Percentiles rank a stretch among this genome's conserved stretches.
Conservation (phyloP, 2,797 vertebrate species). For the Dipus sagitta region DNA sequence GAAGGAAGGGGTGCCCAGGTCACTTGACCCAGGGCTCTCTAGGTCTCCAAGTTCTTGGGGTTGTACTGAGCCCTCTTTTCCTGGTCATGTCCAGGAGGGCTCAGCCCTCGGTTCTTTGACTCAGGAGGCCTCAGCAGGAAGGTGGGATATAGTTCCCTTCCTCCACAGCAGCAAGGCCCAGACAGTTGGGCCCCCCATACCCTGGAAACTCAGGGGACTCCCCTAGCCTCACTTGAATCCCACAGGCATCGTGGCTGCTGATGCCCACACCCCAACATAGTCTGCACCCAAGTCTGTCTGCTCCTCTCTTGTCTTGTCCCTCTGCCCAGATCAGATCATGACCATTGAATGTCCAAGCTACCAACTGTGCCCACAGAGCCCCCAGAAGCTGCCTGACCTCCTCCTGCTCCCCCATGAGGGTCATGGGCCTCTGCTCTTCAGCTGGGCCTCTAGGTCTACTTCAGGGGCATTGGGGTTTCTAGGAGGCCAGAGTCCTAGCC, state of each 20-base stretch:
- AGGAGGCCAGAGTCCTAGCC: neutral
- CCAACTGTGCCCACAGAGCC: neutral
- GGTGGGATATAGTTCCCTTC: neutral
- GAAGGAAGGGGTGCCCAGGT: neutral
- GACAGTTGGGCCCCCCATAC: rapidly evolving
- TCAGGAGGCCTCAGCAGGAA: neutral
- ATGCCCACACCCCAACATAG: neutral
- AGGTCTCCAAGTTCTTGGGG: neutral
- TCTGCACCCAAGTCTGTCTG: neutral
- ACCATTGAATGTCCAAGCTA: neutral
- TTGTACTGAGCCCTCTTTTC: neutral
- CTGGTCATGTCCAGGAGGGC: too few relatives aligned
- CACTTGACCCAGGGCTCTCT: neutral
- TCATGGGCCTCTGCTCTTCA: too few relatives aligned
- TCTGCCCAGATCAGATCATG: neutral
- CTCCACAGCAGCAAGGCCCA: neutral
- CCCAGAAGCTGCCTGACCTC: too few relatives aligned
- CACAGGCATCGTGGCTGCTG: neutral
- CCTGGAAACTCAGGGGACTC: neutral
- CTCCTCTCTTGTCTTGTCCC: neutral
- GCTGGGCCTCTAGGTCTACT: neutral
- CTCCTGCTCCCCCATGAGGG: neutral
- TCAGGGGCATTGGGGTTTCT: neutral
- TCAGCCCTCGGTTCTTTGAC: too few relatives aligned
- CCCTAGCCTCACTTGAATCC: neutral